phyloP scores from a whole-genome alignment of 2,888 invertebrate species.

The Ecliptopera silaceata region DNA sequence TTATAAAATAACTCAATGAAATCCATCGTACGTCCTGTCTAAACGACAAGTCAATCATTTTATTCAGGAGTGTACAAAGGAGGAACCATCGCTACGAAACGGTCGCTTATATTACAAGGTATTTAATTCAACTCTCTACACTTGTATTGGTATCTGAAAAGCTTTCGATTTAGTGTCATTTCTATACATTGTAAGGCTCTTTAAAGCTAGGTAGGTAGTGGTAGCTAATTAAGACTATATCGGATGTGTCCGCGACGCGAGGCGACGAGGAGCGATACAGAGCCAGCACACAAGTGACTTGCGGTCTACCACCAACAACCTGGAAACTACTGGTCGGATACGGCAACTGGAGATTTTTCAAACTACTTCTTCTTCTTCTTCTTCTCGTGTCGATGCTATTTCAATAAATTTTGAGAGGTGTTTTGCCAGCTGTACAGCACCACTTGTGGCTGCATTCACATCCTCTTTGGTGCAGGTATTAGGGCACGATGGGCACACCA shows the following conservation, averaged over 20 bases:
- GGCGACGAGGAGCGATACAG: slow-evolving; percentile 29
- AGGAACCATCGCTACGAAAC: no score
- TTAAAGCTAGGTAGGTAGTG: slow-evolving; percentile 21
- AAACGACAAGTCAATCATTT: no score
- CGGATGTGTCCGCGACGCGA: slow-evolving; percentile 46
- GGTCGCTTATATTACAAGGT: no score
- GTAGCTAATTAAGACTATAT: slow-evolving; percentile 61
- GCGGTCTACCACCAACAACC: slow-evolving; percentile 5
- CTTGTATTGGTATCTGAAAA: not conserved
- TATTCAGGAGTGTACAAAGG: not conserved
- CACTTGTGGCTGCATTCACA: no score
- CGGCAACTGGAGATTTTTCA: slow-evolving; percentile 6
- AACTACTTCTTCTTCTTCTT: no score
- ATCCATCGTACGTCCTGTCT: no score
- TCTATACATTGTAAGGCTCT: slow-evolving; percentile 1
- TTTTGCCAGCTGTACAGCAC: no score
- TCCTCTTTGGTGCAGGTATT: no score
- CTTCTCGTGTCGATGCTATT: no score
- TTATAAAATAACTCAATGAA: no score
- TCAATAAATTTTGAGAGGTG: no score
- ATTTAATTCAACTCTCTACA: not conserved
- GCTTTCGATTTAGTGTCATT: not conserved
- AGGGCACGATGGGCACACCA: no score
- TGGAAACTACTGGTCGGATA: slow-evolving; percentile 19
- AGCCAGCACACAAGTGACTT: slow-evolving; percentile 26